Base-by-base conservation (phyloP, 92 coral and sea anemone genomes). In the Porites divaricata region DNA sequence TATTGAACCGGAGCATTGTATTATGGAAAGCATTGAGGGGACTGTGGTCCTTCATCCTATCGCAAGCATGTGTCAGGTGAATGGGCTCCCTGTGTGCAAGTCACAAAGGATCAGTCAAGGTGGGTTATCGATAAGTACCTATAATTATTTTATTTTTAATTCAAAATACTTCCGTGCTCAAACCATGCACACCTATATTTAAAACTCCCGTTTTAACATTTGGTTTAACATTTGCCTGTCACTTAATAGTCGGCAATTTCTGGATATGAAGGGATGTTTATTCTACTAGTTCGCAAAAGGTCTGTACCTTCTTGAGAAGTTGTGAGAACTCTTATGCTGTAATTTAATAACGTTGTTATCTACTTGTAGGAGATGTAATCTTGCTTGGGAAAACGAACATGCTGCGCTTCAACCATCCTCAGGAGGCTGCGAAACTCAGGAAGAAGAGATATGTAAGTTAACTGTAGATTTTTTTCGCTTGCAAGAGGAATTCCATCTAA, bases 321-420 rank as follows among this genome's bases (percentile, higher is more conserved):
- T 35, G 45, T 35, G 45, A 35, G 7, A 35, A 35, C 45, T 35
- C 45, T 35, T 6, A 35, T 35, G 45, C 4, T 35, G 45, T 35
- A 35, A 35, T 35, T 35, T 6, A 35, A 0, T 35, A 35, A 35
- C 45, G 45, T 35, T 35, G 45, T 56, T 72, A 1, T 84, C n/a
- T 10, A 72, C 53, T 26, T 86, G 12, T 41, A 97, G 99, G 99
- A 50, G 96, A 95, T 81, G 99, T 97, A 13, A 78, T 97, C 23
- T 83, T 95, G 78, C 89, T 97, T 79, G 99, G 99, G 56, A 97
- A 95, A 78, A 95, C 99, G 9, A 97, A 95, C 87, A 97, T 95
- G 96, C 90, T 95, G 53, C 91, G 99, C 6, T 97, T 88, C 80
- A 97, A 97, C 78, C 99, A 97, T 77, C 99, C 99, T 8, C 98